phyloP scores from a whole-genome alignment of 1,140 invertebrate species.

The Aphaenogaster rudis region DNA sequence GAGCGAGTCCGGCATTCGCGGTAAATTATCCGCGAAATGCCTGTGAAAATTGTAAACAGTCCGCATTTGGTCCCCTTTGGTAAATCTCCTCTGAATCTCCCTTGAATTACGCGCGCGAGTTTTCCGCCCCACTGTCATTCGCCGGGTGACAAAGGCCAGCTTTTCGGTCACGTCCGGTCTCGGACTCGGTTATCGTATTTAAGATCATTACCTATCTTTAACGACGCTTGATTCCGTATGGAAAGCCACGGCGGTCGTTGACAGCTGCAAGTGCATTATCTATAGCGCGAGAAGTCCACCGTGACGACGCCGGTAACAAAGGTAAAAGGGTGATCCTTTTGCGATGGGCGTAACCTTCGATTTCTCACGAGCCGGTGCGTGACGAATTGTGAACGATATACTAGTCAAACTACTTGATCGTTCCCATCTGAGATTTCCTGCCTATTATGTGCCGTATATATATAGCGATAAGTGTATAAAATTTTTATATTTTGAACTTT shows the following conservation, averaged over 20 bases:
- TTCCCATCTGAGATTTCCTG: slow-evolving; percentile 38
- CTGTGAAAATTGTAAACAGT: slow-evolving; percentile 15
- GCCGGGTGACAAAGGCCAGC: neutral
- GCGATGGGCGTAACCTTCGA: slow-evolving; percentile 55
- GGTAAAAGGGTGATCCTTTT: slow-evolving; percentile 17
- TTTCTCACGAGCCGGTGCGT: slow-evolving; percentile 84
- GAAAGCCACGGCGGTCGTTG: slow-evolving; percentile 11
- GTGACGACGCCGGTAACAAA: slow-evolving; percentile 53
- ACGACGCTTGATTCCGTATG: slow-evolving; percentile 45
- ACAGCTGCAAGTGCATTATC: slow-evolving; percentile 14
- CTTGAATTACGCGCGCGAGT: neutral
- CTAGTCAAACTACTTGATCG: slow-evolving; percentile 52
- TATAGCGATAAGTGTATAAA: too few species aligned
- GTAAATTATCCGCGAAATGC: slow-evolving; percentile 34
- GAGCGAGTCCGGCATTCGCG: neutral
- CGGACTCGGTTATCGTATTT: neutral
- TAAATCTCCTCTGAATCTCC: neutral
- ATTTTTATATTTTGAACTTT: neutral
- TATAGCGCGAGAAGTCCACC: slow-evolving; percentile 43
- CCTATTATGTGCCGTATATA: too few species aligned
- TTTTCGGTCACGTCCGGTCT: neutral
- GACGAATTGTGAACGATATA: slow-evolving; percentile 81
- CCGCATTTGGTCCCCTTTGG: neutral
- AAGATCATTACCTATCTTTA: slow-evolving; percentile 48
- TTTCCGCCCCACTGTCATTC: neutral